Conservation (phyloP, 1,140 invertebrate genomes). For the Eufriesea mexicana region DNA sequence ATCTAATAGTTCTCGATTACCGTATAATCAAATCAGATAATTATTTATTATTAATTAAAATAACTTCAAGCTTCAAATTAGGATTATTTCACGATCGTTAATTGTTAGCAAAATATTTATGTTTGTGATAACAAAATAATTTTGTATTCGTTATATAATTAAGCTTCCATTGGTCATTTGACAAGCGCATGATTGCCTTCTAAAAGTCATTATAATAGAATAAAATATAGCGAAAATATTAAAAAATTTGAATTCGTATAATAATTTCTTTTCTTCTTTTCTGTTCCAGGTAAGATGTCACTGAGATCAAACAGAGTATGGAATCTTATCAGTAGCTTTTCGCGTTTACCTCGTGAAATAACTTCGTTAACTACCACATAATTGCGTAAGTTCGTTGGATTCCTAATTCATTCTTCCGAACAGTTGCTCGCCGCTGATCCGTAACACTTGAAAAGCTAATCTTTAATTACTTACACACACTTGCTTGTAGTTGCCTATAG, state of each 20-base stretch:
- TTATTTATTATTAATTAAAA: too few species aligned
- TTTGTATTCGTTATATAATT: too few species aligned
- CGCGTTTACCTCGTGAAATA: background rate
- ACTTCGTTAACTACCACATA: background rate
- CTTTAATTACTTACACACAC: conserved; percentile 7
- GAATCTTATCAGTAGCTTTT: background rate
- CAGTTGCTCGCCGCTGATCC: background rate
- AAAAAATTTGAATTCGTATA: background rate
- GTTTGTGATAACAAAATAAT: too few species aligned
- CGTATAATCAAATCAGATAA: too few species aligned
- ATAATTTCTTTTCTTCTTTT: background rate
- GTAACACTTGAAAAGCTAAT: conserved; percentile 1
- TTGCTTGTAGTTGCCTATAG: background rate
- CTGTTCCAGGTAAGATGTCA: conserved; percentile 14
- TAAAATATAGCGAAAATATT: background rate
- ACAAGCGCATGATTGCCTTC: too few species aligned
- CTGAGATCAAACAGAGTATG: too few species aligned
- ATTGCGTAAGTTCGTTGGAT: conserved; percentile 12
- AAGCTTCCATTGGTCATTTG: too few species aligned
- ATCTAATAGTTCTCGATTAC: too few species aligned
- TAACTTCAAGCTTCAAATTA: too few species aligned
- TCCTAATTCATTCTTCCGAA: conserved; percentile 11
- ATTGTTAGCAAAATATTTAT: too few species aligned
- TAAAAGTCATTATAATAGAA: background rate
- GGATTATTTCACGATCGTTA: too few species aligned